Evolutionary conservation across 2,113 vertebrate genomes (phyloP), one percentile per base, ranked within the genome.

Genomic region (Gadus macrocephalus): DNA sequence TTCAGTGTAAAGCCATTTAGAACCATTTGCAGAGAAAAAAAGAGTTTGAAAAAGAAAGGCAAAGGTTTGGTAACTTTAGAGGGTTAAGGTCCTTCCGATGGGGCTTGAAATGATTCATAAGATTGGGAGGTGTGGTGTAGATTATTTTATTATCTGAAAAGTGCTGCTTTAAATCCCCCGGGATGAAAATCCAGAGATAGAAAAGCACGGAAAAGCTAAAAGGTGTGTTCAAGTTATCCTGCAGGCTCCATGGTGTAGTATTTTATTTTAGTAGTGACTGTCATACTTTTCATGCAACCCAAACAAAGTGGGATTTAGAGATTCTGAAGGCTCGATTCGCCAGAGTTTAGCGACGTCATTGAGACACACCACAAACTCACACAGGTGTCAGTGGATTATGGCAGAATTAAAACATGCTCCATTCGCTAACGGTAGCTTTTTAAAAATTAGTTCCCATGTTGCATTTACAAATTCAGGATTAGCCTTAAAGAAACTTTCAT

Each of bases 261-360:
- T 85, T 86, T 86, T 87, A 86, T 35, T 35, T 35, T 78, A 85
- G 84, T 78, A 49, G 28, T 89, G 83, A 86, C 84, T 86, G 31
- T 35, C 81, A 86, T 35, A 35, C 31, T 86, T 84, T 82, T 78
- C 63, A 65, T 64, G 67, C 22, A 31, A 42, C 42, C 64, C 31
- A 19, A 20, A 53, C 62, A 49, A 78, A 75, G 76, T 65, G 64
- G 79, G 80, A 83, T 86, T 83, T 81, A 68, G 71, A 85, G 71
- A 79, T 71, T 86, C 76, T 15, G 12, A 80, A 76, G 79, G 81
- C 73, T 77, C 80, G 83, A 77, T 75, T 83, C 74, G 73, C 49
- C 66, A 65, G 56, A 76, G 84, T 78, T 86, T 86, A 85, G 82
- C 78, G 70, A 85, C 76, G 81, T 83, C 69, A 75, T 68, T 62